Base-by-base conservation (phyloP, 2,888 invertebrate genomes). In the Xylota segnis region DNA sequence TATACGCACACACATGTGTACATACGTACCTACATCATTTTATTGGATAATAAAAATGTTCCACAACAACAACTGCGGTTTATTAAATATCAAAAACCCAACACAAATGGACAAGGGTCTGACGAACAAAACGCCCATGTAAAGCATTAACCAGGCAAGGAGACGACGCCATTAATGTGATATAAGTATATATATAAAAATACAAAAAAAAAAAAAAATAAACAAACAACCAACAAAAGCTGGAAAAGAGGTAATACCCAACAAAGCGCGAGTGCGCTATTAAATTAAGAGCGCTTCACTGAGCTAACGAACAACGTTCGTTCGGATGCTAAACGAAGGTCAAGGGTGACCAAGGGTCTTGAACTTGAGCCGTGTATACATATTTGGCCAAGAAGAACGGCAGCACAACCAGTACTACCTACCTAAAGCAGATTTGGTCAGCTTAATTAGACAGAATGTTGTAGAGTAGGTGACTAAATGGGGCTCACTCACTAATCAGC, bases 291-390 rank as follows among this genome's bases (percentile, higher is more conserved):
- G 59, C 72, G 78, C 78, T 78, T 61, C 59, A 83, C 50, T 61
- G 66, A 66, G 52, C 52, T 32, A 54, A 59, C 12, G 47, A 56
- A 52, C 74, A 54, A 59, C 12, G 47, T 47, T 43, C 74, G 47
- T 74, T 84, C 16, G 50, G 74, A 79, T 84, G 79, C 79, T 84
- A 79, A 70, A 75, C 83, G 84, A 75, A 84, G 84, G 84, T 81
- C 79, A 84, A 81, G 81, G 75, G 84, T 84, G 83, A 76, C 18
- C 45, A 65, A 79, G 71, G 75, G 84, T 84, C 81, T 84, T 79
- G 59, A 76, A 81, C 84, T 65, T 84, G 78, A 50, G 72, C 70
- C 82, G 82, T 71, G n/a, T n/a, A n/a, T n/a, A n/a, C n/a, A 65
- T 76, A 71, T 50, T 29, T 52, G 47, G 9, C 34, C 23, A 23